Evolutionary conservation across 2,797 vertebrate species (phyloP).

Genomic region (Silurus lanzhouensis): DNA sequence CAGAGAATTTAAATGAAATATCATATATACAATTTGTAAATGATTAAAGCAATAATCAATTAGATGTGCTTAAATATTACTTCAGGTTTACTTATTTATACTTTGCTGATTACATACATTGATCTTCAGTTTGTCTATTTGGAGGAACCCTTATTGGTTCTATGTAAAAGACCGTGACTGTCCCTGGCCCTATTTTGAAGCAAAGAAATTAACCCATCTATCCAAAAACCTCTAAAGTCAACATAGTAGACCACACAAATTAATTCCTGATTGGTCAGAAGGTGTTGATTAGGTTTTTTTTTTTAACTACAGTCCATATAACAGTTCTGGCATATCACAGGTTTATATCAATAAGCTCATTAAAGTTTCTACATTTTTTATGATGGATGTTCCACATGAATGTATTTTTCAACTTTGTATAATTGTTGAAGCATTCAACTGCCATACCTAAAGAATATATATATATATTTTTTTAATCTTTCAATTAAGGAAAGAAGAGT

Average conservation of each 20-base stretch:
- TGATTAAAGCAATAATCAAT: not conserved
- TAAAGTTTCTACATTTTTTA: not conserved
- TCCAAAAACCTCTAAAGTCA: not conserved
- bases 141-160: not conserved
- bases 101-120: not conserved
- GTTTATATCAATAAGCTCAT: not conserved
- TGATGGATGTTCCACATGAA: not conserved
- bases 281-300: not conserved
- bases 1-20: too few species aligned
- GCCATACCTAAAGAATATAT: not conserved
- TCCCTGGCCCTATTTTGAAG: not conserved
- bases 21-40: not conserved
- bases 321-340: not conserved
- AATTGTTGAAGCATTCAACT: not conserved
- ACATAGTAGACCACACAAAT: not conserved
- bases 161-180: not conserved
- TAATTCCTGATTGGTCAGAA: not conserved
- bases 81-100: not conserved
- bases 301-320: not conserved
- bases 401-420: not conserved
- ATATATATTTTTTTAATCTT: not conserved
- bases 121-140: not conserved
- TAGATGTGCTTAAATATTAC: not conserved
- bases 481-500: not conserved
- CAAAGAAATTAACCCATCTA: not conserved